Evolutionary conservation across 2,888 invertebrate genomes (phyloP), one percentile per base, ranked within the genome.

Genomic region (Bellardia pandia): DNA sequence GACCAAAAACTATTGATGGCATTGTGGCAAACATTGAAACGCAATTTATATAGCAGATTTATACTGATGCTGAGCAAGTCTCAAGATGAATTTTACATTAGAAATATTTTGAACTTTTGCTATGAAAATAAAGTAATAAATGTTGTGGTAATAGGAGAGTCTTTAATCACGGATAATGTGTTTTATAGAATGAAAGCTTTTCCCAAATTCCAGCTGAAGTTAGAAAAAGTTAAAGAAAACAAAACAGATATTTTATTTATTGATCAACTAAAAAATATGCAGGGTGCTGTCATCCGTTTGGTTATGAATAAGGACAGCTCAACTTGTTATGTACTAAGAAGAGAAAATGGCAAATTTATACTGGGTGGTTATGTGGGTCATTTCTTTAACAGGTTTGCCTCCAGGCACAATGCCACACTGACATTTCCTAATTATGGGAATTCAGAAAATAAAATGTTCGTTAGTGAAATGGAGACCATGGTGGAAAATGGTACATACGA

Each of bases 331-430:
- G 14, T 86, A 5, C 82, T 78, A 9, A 1, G 23, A 40, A 0
- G 8, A 6, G 71, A 83, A 3, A 9, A 37, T 7, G 85, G 81
- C 0, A 75, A 62, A 4, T 8, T 16, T 8, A n/a, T 62, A 0
- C 51, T 88, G 11, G 85, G 85, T 13, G 89, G 89, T 2, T 76
- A 74, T 66, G 72, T 85, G 0, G 86, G 86, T 0, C 71, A 88
- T 11, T 42, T 88, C 2, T 77, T 89, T 40, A 45, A 3, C 0
- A 87, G 79, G 9, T 76, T 89, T 42, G 86, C 88, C 3, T 82
- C 79, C 30, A 86, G 71, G 9, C 83, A 88, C 51, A 89, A 89
- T 53, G 89, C 86, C 0, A 85, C 60, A 16, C 23, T 89, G 6
- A 68, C 40, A 11, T 64, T 66, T 16, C 88, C 86, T 0, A 9